Evolutionary conservation across 37 sponge, comb jelly and placozoan genomes (phyloP).

Genomic region (Chondrosia reniformis): DNA sequence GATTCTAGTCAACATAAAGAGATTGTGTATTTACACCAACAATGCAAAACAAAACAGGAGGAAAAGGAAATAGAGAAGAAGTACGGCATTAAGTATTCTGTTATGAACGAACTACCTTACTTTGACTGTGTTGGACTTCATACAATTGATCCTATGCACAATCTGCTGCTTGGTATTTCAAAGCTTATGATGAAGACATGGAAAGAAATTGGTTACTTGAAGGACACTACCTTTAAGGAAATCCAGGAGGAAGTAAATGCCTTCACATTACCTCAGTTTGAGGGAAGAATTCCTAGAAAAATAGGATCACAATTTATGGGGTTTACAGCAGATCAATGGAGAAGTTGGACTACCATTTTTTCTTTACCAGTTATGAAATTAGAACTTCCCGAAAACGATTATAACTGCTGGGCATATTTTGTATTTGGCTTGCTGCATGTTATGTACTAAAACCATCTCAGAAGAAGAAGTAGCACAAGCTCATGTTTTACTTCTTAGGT

Average conservation of each 20-base stretch:
- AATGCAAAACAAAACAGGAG: not conserved
- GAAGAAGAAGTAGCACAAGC: no score
- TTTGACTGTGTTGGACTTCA: not conserved
- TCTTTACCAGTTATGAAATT: conserved; percentile 17
- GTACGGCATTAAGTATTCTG: conserved; percentile 9
- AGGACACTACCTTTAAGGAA: not conserved
- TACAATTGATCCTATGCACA: conserved; percentile 20
- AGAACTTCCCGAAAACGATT: conserved; percentile 14
- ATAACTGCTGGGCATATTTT: conserved; percentile 47
- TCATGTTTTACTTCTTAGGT: conserved; percentile 13
- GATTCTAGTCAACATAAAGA: not conserved
- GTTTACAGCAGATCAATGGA: conserved; percentile 69
- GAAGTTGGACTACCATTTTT: conserved; percentile 33
- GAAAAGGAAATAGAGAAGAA: not conserved
- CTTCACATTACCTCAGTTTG: conserved; percentile 14
- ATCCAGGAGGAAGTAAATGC: conserved; percentile 29
- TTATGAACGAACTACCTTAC: conserved; percentile 7
- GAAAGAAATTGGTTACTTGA: conserved; percentile 4
- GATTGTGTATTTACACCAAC: not conserved
- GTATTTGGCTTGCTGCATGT: conserved; percentile 27
- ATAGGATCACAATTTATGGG: conserved; percentile 28
- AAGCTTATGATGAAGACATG: not conserved
- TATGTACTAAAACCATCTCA: not conserved
- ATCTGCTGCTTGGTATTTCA: not conserved
- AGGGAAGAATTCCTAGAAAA: conserved; percentile 42